Evolutionary conservation across 2,888 invertebrate species (phyloP), one percentile per base, ranked within the genome.

Genomic region (Ellobium chinense): DNA sequence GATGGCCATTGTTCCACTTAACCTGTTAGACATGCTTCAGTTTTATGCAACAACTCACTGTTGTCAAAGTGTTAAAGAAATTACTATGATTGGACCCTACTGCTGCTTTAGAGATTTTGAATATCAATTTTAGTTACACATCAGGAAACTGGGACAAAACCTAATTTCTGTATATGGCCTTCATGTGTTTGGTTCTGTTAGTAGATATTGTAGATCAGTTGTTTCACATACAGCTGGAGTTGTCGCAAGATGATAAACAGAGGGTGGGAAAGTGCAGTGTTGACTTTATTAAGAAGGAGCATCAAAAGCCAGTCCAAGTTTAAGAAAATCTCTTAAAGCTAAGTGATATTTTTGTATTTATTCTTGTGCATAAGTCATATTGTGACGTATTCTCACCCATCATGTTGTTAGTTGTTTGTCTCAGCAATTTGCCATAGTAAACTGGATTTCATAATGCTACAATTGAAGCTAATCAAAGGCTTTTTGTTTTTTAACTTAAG

Each of bases 331-430:
- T 39, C 21, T n/a, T 31, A 63, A 39, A 73, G 24, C 1, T 39
- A 21, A 74, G 77, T 78, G 78, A 72, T 72, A 79, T 72, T 62
- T 68, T 34, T 63, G 78, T 70, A 65, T 79, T 65, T 79, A 79
- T 79, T 65, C 58, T 18, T 34, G 58, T 58, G 14, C 2, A 34
- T 39, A 72, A 73, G 78, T 79, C 73, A 79, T 79, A 63, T 79
- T 56, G 4, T 79, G 14, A 7, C 21, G n/a, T 65, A 27, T 72
- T 73, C 54, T 29, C 58, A 21, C 34, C 21, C 36, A 63, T 63
- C 63, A n/a, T 46, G 27, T 21, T 75, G 39, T 39, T 34, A 24
- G 12, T 37, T 37, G 9, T 31, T 60, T 68, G 63, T 78, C 63
- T 72, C 58, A 58, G n/a, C 63, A 63, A 72, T 24, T 74, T 70